Evolutionary conservation across 2,888 invertebrate species (phyloP).

Genomic region (Drosophila colorata): DNA sequence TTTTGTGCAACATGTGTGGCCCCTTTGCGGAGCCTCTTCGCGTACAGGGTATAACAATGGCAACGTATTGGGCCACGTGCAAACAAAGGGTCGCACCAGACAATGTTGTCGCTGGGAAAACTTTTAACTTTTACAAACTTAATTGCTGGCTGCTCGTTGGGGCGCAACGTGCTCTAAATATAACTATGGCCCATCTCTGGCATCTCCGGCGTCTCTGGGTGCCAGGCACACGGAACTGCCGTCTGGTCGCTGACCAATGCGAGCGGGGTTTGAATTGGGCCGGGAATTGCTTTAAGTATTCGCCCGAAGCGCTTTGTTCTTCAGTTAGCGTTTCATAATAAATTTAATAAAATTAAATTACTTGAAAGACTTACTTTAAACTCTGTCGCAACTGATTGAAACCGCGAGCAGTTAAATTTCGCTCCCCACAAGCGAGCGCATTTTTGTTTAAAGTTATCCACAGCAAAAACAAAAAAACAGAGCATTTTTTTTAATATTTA

Average conservation of each 20-base stretch:
- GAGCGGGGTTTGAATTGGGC: background rate
- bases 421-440: background rate
- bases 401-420: constrained; percentile 5
- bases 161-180: constrained; percentile 47
- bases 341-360: constrained; percentile 39
- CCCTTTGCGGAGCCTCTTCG: background rate
- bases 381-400: constrained; percentile 32
- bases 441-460: background rate
- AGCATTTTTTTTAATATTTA: too few relatives aligned
- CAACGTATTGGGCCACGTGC: constrained; percentile 61
- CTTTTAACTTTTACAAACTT: constrained; percentile 77
- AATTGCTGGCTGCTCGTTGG: constrained; percentile 66
- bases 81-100: constrained; percentile 70
- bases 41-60: constrained; percentile 36
- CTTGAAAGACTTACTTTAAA: constrained; percentile 18
- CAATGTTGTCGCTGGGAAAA: constrained; percentile 77
- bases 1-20: too few relatives aligned
- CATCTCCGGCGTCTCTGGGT: background rate
- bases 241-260: constrained; percentile 44
- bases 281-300: constrained; percentile 18
- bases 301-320: constrained; percentile 38
- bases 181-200: constrained; percentile 11
- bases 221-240: constrained; percentile 14
- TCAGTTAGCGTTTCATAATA: constrained; percentile 30
- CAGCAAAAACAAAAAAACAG: too few relatives aligned